Base-by-base conservation (phyloP, 2,113 vertebrate species). In the Jaculus jaculus region DNA sequence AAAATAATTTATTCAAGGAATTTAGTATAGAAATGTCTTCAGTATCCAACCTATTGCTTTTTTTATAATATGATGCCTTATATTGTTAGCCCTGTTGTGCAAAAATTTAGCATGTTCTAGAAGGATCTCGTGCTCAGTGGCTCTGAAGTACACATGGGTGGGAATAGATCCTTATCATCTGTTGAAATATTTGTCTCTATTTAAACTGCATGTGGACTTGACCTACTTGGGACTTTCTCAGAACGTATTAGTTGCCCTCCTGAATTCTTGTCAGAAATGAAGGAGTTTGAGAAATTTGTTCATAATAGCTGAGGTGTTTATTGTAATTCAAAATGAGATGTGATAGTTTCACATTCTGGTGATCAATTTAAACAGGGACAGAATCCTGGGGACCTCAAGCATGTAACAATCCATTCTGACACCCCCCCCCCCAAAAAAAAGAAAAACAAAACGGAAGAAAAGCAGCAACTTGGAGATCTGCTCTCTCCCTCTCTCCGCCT, bases 401-500 rank as follows among this genome's bases (percentile, higher is more conserved):
- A 23, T 0, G 10, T 26, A 73, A 23, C 9, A 15, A 18, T 13
- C 21, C 30, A 13, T 26, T 69, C 20, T 61, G 58, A 26, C 8
- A n/a, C n/a, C n/a, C n/a, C n/a, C n/a, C n/a, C n/a, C n/a, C n/a
- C n/a, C n/a, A n/a, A n/a, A n/a, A n/a, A n/a, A n/a, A n/a, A n/a
- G 97, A 92, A 72, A 73, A 97, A 90, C 26, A 84, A 84, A 84
- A 69, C 65, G 13, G 23, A 84, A 54, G 66, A 96, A 95, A 96
- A 97, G 94, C 2, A 95, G 0, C 18, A 84, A 82, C 94, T 66
- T 92, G 81, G 87, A 95, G 96, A 92, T 96, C 78, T 96, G 96
- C 97, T 97, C 92, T 96, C 86, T 97, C n/a, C n/a, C n/a, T n/a
- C n/a, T n/a, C n/a, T n/a, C n/a, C n/a, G 97, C 98, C 97, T 96